Evolutionary conservation across 92 coral and sea anemone genomes (phyloP).

Genomic region (Pocillopora grandis): DNA sequence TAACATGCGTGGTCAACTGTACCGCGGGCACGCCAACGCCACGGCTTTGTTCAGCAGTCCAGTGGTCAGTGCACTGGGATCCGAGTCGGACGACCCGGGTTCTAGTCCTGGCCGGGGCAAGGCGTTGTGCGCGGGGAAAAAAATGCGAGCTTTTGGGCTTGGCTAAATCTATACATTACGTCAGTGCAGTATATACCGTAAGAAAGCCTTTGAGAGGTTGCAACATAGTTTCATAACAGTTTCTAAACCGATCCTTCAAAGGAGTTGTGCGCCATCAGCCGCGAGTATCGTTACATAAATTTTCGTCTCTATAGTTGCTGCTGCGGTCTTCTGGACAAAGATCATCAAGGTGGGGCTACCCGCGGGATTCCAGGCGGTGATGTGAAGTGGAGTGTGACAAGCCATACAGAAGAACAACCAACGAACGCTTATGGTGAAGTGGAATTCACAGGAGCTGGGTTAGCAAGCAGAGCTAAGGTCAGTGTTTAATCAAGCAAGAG

Average conservation of each 20-base stretch:
- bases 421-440: conserved; percentile 87
- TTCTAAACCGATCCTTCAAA: not conserved
- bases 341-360: conserved; percentile 61
- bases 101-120: no score
- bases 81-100: no score
- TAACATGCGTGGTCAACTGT: no score
- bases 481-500: not conserved
- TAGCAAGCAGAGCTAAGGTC: conserved; percentile 86
- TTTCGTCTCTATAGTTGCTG: conserved; percentile 50
- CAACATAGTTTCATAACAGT: no score
- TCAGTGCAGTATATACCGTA: no score
- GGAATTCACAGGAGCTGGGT: conserved; percentile 90
- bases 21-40: no score
- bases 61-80: no score
- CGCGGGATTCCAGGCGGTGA: conserved; percentile 37
- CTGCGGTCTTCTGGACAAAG: conserved; percentile 66
- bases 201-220: no score
- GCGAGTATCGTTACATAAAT: not conserved
- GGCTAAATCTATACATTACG: no score
- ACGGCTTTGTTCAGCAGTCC: no score
- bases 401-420: conserved; percentile 64
- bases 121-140: no score
- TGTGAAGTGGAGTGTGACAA: conserved; percentile 58
- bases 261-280: not conserved
- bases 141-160: no score